Conservation (phyloP, 2,888 invertebrate species). For the Trachelus troglodyta region DNA sequence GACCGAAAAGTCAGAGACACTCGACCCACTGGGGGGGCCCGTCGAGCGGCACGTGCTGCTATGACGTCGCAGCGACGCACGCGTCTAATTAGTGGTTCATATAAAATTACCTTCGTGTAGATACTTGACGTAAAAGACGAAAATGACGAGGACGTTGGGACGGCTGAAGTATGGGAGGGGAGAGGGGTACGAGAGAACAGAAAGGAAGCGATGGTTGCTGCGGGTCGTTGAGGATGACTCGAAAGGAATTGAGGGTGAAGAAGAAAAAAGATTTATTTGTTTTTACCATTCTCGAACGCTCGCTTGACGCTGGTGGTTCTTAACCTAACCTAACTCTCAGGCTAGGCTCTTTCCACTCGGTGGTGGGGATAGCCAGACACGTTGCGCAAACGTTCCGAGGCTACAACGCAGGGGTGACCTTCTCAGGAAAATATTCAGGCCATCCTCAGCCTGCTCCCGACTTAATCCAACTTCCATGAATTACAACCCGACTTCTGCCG, state of each 20-base stretch:
- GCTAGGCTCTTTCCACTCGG: background rate
- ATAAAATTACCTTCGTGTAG: background rate
- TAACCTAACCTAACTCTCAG: background rate
- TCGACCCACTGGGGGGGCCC: background rate
- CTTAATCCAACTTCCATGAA: background rate
- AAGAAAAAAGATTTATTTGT: background rate
- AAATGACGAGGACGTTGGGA: background rate
- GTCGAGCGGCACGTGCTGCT: background rate
- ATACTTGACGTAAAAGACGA: background rate
- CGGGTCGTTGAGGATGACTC: background rate
- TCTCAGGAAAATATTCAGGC: background rate
- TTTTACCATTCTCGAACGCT: background rate
- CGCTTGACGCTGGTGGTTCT: background rate
- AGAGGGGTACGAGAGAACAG: background rate
- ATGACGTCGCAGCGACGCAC: background rate
- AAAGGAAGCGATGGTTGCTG: background rate
- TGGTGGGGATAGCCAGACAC: background rate
- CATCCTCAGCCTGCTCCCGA: background rate
- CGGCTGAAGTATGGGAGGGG: too few species aligned
- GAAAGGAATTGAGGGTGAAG: background rate
- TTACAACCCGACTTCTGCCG: background rate
- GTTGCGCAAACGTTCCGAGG: background rate
- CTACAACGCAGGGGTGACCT: background rate
- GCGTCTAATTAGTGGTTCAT: slow-evolving; percentile 1
- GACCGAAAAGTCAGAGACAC: background rate